Evolutionary conservation across 2,888 invertebrate species (phyloP), one percentile per base, ranked within the genome.

Genomic region (Ormyrus nitidulus): DNA sequence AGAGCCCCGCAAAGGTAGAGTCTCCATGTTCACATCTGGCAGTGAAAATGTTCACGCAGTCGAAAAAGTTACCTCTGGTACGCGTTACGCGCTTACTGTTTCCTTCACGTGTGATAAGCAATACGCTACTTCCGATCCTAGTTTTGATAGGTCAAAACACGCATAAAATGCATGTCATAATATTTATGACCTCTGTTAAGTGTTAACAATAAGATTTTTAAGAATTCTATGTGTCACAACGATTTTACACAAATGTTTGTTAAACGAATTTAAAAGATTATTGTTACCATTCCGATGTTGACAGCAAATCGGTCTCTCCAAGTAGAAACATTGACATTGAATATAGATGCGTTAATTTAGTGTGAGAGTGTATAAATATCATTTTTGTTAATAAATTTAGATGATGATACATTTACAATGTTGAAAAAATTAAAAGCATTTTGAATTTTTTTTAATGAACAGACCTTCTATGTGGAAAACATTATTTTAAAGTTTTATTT

Each of bases 21-120:
- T 97, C 1, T 95, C 95, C 51, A 95, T 96, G 91, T 97, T 97
- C 88, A 96, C 97, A 0, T 97, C 97, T 65, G 97, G 97, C 11
- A 93, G 93, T 59, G 97, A 98, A 91, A 97, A 97, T 91, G 89
- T 93, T 0, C 97, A 97, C 90, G 93, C 92, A 89, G 96, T 97
- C 2, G 97, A 97, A 90, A 93, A 93, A 89, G 95, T 97, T 5
- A 93, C 92, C 9, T 92, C 93, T 44, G 98, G 98, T 13, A 92
- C 92, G 11, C 92, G 97, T 87, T 97, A 94, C 90, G 96, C 97
- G 5, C 92, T 97, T 83, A 97, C 96, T 0, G 94, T 97, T 70
- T 95, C 97, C 64, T 98, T 97, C 89, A 97, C 97, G 6, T 97
- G 97, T 91, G 94, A 97, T 90, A 91, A 92, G 73, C 91, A 92